A percentile compares a stretch with the other conserved stretches of the same genome.
phyloP scores from a whole-genome alignment of 2,888 invertebrate species.

The Chymomyza amoena region DNA sequence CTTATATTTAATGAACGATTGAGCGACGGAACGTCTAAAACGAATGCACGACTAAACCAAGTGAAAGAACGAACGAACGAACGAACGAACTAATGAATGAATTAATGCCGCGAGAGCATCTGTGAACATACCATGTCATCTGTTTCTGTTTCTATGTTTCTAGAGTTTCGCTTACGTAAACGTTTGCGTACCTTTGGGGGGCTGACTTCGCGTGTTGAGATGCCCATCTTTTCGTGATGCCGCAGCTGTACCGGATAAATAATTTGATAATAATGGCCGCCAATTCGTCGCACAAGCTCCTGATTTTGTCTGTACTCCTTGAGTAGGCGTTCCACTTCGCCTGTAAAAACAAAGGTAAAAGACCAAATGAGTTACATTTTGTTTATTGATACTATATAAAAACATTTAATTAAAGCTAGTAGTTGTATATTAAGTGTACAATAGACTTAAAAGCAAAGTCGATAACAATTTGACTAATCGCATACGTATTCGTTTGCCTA shows the following conservation, averaged over 20 bases:
- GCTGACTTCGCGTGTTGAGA: constrained; percentile 94
- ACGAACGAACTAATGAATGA: constrained; percentile 5
- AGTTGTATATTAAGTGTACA: neutral
- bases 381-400: neutral
- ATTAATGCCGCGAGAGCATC: neutral
- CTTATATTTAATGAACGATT: neutral
- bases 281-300: constrained; percentile 93
- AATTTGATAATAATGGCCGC: constrained; percentile 94
- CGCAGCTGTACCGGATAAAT: constrained; percentile 96
- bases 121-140: constrained; percentile 80
- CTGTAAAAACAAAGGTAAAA: constrained; percentile 79
- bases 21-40: neutral
- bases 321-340: constrained; percentile 94
- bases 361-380: neutral
- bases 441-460: neutral
- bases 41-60: too few relatives aligned
- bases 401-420: neutral
- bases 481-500: too few relatives aligned
- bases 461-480: too few relatives aligned
- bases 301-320: constrained; percentile 95
- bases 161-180: constrained; percentile 78
- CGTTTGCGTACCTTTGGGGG: constrained; percentile 88
- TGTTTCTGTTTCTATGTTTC: constrained; percentile 76
- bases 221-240: constrained; percentile 97
- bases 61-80: neutral